A percentile compares a stretch with the other conserved stretches of the same genome.
These are phyloP conservation scores for Actinemys pallida DNA, from an alignment of 2,113 vertebrate genomes.

Conservation along the genomic window DNA sequence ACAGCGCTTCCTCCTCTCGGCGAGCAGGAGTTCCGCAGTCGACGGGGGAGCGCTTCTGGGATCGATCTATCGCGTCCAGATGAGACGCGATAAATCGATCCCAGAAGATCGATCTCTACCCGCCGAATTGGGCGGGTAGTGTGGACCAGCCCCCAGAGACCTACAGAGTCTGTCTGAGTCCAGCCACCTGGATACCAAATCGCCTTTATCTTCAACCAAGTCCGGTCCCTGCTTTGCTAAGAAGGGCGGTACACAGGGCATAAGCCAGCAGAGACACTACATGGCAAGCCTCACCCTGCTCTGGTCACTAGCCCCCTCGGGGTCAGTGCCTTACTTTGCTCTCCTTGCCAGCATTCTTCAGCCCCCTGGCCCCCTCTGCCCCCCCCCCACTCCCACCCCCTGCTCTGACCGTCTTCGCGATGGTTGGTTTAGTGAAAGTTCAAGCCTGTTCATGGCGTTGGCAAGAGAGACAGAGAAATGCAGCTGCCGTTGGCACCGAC, in stretches of 20 bases:
- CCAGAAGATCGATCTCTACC: too few species aligned
- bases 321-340: background rate
- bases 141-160: background rate
- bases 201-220: background rate
- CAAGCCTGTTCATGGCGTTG: background rate
- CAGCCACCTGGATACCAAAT: background rate
- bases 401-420: background rate
- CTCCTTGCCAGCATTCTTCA: too few species aligned
- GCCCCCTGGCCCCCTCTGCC: background rate
- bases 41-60: too few species aligned
- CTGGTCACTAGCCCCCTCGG: background rate
- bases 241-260: background rate
- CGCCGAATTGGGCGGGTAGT: too few species aligned
- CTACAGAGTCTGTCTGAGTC: background rate
- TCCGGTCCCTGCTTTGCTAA: background rate
- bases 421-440: background rate
- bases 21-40: too few species aligned
- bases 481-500: background rate
- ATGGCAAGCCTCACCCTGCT: background rate
- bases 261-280: background rate
- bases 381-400: too few species aligned
- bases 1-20: too few species aligned
- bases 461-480: background rate
- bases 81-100: too few species aligned
- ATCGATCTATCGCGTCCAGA: too few species aligned